Evolutionary conservation across 2,113 vertebrate genomes (phyloP), one percentile per base, ranked within the genome.

Genomic region (Ariopsis seemanni): DNA sequence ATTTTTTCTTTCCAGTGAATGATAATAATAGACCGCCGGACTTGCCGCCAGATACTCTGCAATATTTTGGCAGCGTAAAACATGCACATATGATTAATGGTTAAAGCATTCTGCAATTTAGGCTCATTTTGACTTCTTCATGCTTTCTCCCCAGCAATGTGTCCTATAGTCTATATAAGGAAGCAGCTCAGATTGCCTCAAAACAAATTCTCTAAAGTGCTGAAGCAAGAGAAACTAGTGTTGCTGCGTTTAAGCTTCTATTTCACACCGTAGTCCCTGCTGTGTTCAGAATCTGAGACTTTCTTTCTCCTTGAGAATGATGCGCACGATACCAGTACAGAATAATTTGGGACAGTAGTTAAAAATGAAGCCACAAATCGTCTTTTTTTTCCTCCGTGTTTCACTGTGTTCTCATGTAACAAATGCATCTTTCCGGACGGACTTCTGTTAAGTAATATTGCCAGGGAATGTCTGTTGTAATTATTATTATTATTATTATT

Each of bases 201-300:
- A 84, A 88, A 85, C 71, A 48, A 82, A 83, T 84, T 83, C 80
- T 69, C 83, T 60, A 77, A 82, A 85, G 55, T 90, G 89, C 85
- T 88, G 85, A 88, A 88, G 81, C 77, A 80, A 79, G 85, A 86
- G 65, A 87, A 84, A 25, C 12, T n/a, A 5, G 84, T 25, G 53
- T 58, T 42, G 20, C 27, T 85, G 83, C 69, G n/a, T 85, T 85
- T 60, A 74, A 79, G 82, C 80, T 83, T n/a, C 57, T 57, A 55
- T 67, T 52, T 67, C 65, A 27, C 30, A 63, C 78, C 27, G 63
- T 17, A 52, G 74, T 5, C 85, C 71, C 69, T 85, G 87, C 83
- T 79, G 85, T 18, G 69, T 48, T 72, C 22, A 75, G 77, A 82
- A 90, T 85, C 53, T 48, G 52, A 87, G 79, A 85, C 62, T 80